phyloP scores from a whole-genome alignment of 35 echinoderm and acorn worm species.

The Anneissia japonica region DNA sequence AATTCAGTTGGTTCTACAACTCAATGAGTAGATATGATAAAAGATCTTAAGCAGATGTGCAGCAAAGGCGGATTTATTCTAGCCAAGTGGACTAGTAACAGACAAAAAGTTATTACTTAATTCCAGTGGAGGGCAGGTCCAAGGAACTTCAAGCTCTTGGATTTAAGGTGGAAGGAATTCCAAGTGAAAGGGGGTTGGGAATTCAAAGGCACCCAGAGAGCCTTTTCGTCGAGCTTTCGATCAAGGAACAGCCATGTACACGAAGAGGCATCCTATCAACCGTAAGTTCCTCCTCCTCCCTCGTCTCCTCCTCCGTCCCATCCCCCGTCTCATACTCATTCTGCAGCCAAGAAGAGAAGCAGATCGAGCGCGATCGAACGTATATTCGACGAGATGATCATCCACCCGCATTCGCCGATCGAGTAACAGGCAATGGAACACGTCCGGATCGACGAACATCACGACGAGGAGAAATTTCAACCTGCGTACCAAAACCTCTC shows the following conservation, averaged over 20 bases:
- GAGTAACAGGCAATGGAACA: too few relatives aligned
- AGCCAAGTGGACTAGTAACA: conserved; percentile 25
- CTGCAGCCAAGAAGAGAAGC: too few relatives aligned
- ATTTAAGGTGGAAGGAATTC: background rate
- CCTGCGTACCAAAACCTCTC: background rate
- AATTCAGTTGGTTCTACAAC: conserved; percentile 19
- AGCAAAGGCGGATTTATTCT: conserved; percentile 18
- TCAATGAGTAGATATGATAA: conserved; percentile 5
- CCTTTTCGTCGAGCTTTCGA: background rate
- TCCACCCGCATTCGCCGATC: too few relatives aligned
- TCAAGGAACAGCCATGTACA: background rate
- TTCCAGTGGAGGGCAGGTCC: background rate
- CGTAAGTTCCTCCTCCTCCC: too few relatives aligned
- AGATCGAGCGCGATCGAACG: too few relatives aligned
- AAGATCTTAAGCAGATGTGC: background rate
- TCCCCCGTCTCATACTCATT: too few relatives aligned
- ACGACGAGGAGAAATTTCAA: background rate
- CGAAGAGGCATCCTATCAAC: conserved; percentile 1
- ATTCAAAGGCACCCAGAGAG: conserved; percentile 19
- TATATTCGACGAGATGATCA: too few relatives aligned
- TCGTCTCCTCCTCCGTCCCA: too few relatives aligned
- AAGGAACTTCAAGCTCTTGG: background rate
- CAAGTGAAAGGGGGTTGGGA: conserved; percentile 44
- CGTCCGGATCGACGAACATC: background rate
- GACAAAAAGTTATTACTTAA: conserved; percentile 14